Evolutionary conservation across 2,113 vertebrate genomes (phyloP).

Genomic region (Neopipo cinnamomea): DNA sequence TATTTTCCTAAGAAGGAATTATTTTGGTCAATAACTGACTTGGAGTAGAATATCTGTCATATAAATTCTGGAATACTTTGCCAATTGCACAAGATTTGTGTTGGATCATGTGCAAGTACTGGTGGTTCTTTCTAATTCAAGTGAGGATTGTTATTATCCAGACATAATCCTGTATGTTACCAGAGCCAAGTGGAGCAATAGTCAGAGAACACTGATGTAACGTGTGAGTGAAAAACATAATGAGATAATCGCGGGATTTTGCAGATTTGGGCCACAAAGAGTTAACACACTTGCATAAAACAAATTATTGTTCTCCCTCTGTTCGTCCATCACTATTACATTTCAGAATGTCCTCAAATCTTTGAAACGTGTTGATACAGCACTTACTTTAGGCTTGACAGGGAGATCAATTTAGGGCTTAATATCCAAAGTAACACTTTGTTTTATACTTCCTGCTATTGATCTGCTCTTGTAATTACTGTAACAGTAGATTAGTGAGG

Average conservation of each 20-base stretch:
- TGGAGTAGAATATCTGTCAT: neutral
- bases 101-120: neutral
- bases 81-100: neutral
- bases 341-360: neutral
- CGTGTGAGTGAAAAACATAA: neutral
- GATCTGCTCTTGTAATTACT: constrained; percentile 30
- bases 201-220: neutral
- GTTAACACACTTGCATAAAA: neutral
- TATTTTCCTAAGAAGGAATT: neutral
- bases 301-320: neutral
- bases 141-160: neutral
- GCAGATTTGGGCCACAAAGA: neutral
- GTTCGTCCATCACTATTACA: neutral
- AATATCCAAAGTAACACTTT: constrained; percentile 18
- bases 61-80: neutral
- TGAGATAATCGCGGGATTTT: neutral
- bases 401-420: constrained; percentile 50
- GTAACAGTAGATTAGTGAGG: neutral
- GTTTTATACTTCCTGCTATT: neutral
- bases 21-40: neutral
- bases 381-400: constrained; percentile 21
- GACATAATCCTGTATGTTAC: neutral
- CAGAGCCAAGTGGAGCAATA: neutral
- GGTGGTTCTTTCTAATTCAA: neutral
- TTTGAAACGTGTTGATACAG: constrained; percentile 13